Percentiles rank a stretch among this genome's conserved stretches.
These are phyloP conservation scores for Beroe forskalii DNA, from an alignment of 37 sponge, comb jelly and placozoan species.

Conservation along the genomic window DNA sequence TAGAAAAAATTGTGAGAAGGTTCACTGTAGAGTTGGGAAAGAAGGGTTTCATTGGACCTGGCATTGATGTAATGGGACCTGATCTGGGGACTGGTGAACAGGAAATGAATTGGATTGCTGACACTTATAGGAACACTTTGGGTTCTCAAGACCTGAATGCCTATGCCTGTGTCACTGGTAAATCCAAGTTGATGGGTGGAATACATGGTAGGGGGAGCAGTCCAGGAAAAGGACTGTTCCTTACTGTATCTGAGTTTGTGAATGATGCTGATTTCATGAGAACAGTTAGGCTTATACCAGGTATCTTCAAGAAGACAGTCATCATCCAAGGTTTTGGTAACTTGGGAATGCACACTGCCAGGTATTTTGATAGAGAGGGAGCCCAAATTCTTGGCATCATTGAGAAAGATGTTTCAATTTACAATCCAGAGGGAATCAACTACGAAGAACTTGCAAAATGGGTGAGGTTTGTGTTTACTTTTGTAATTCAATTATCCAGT, in stretches of 20 bases:
- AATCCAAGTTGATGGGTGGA: conserved; percentile 70
- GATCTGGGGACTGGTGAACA: conserved; percentile 98
- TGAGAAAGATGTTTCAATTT: conserved; percentile 87
- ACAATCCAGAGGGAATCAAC: conserved; percentile 90
- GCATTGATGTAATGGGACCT: conserved; percentile 94
- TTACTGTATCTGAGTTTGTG: conserved; percentile 23
- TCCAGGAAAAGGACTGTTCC: conserved; percentile 54
- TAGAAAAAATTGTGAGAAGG: conserved; percentile 91
- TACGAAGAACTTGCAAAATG: conserved; percentile 78
- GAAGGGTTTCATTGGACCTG: conserved; percentile 76
- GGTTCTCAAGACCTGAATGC: conserved; percentile 84
- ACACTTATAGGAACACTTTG: conserved; percentile 90
- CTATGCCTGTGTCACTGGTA: conserved; percentile 94
- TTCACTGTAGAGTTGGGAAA: conserved; percentile 96
- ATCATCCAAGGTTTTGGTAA: conserved; percentile 92
- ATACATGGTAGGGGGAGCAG: conserved; percentile 88
- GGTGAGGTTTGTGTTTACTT: conserved; percentile 30
- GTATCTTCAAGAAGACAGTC: conserved; percentile 4
- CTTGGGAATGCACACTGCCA: conserved; percentile 85
- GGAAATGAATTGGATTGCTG: conserved; percentile 99
- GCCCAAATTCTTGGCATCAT: conserved; percentile 87
- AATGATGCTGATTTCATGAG: conserved; percentile 51
- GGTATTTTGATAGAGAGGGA: conserved; percentile 83
- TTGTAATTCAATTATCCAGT: no score
- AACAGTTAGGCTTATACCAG: conserved; percentile 7